phyloP scores from a whole-genome alignment of 2,113 vertebrate species.

The Pithys albifrons region DNA sequence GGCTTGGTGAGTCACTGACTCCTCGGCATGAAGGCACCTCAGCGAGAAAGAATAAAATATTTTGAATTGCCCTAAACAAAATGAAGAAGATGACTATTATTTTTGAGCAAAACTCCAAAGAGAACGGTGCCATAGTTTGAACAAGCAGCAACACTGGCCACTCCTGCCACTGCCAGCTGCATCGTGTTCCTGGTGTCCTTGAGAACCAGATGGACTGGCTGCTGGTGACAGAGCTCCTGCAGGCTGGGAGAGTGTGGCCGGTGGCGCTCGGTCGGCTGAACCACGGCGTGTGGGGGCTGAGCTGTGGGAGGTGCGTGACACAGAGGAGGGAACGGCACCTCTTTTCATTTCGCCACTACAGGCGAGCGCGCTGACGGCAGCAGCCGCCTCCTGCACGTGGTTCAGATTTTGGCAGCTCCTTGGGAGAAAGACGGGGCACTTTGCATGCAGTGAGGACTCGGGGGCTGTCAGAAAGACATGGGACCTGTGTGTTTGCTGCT shows the following conservation, averaged over 20 bases:
- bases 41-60: neutral
- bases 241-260: neutral
- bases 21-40: rapidly evolving
- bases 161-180: rapidly evolving
- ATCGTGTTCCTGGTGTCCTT: neutral
- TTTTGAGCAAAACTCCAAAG: neutral
- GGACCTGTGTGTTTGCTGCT: neutral
- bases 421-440: neutral
- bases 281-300: neutral
- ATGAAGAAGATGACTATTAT: neutral
- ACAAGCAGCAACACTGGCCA: neutral
- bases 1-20: neutral
- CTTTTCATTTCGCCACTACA: neutral
- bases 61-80: neutral
- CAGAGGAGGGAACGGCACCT: neutral
- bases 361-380: neutral
- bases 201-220: neutral
- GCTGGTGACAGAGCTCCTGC: neutral
- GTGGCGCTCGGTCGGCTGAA: rapidly evolving
- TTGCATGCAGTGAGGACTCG: rapidly evolving
- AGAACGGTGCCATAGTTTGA: rapidly evolving
- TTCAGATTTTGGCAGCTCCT: neutral
- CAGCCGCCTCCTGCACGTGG: neutral
- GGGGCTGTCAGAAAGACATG: neutral
- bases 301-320: rapidly evolving